phyloP scores from a whole-genome alignment of 2,888 invertebrate genomes.

The Clusia tigrina region DNA sequence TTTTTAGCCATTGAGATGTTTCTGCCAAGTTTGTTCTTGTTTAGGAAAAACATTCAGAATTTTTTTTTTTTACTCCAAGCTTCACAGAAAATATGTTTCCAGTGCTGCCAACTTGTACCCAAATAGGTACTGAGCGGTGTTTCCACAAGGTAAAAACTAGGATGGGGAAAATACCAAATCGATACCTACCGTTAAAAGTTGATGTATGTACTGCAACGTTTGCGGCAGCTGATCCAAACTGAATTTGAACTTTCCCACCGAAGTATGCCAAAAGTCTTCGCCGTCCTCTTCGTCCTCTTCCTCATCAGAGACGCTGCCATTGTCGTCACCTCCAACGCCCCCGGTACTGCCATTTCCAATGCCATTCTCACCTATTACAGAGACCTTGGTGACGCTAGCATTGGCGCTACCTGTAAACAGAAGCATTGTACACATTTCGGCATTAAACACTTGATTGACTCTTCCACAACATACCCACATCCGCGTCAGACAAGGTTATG shows the following conservation, averaged over 20 bases:
- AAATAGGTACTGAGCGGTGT: no score
- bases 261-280: slow-evolving; percentile 91
- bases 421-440: slow-evolving; percentile 1
- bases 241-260: slow-evolving; percentile 92
- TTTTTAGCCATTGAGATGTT: no score
- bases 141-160: no score
- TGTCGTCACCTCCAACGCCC: slow-evolving; percentile 66
- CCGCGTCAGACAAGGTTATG: slow-evolving; percentile 86
- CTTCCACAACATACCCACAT: slow-evolving; percentile 74
- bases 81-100: no score
- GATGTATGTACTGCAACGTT: slow-evolving; percentile 91
- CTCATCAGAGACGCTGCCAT: slow-evolving; percentile 75
- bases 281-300: slow-evolving; percentile 74
- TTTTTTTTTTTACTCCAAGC: no score
- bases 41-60: no score
- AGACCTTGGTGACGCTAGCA: slow-evolving; percentile 74
- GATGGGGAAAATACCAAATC: no score
- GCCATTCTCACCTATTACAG: slow-evolving; percentile 70
- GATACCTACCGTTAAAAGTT: slow-evolving; percentile 74
- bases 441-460: slow-evolving; percentile 40
- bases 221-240: slow-evolving; percentile 88
- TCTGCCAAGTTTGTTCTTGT: no score
- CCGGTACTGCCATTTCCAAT: slow-evolving; percentile 71
- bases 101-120: no score
- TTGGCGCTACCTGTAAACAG: slow-evolving; percentile 70